These are phyloP conservation scores for Autographa gamma DNA, from an alignment of 2,888 invertebrate genomes.

Conservation along the genomic window DNA sequence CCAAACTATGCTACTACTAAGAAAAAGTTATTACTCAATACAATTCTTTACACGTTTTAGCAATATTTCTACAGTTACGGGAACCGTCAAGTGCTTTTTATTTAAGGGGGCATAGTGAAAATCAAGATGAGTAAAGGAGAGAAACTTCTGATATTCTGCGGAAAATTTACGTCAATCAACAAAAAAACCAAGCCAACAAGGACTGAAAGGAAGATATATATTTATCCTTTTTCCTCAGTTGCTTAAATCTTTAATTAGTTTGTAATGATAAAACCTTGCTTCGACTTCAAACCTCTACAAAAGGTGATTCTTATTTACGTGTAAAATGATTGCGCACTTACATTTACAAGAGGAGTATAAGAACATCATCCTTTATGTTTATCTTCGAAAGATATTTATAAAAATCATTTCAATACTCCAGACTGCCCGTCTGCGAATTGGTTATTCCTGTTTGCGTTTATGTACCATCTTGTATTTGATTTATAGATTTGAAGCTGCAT, in stretches of 20 bases:
- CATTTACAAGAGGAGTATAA: conserved; percentile 42
- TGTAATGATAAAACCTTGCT: not conserved
- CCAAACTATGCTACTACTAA: not conserved
- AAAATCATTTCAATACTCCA: conserved; percentile 65
- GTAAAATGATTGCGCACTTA: conserved; percentile 33
- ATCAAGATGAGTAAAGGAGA: too few species aligned
- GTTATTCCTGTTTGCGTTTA: conserved; percentile 57
- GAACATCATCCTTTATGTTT: conserved; percentile 45
- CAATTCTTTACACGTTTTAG: too few species aligned
- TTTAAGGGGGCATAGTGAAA: too few species aligned
- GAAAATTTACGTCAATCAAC: too few species aligned
- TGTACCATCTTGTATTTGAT: conserved; percentile 57
- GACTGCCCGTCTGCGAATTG: conserved; percentile 54
- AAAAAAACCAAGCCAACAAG: too few species aligned
- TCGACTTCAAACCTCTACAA: not conserved
- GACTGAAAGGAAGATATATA: too few species aligned
- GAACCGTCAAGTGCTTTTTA: too few species aligned
- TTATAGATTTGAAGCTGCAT: conserved; percentile 54
- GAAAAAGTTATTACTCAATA: not conserved
- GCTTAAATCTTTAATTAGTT: too few species aligned
- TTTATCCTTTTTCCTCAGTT: too few species aligned
- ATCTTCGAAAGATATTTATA: conserved; percentile 55
- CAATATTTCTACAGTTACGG: too few species aligned
- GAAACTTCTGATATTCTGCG: too few species aligned
- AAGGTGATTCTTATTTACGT: conserved; percentile 16